These are phyloP conservation scores for Merluccius polli DNA, from an alignment of 2,797 vertebrate species.

Conservation along the genomic window DNA sequence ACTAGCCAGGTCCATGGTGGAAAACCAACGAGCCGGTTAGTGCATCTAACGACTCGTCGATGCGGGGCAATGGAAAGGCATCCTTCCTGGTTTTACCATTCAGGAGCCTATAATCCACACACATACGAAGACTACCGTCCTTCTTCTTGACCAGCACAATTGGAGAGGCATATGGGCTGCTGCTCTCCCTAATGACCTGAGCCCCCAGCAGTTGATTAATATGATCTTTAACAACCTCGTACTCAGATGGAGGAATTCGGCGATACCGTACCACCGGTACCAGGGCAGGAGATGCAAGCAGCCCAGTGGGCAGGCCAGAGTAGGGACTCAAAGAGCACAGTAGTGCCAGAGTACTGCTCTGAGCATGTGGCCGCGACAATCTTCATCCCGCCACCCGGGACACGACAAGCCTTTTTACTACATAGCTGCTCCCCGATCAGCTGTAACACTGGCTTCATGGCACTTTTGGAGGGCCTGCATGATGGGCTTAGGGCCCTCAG, in stretches of 20 bases:
- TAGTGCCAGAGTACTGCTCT: background rate
- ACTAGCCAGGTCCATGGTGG: too few species aligned
- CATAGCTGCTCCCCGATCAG: background rate
- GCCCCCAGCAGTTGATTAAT: too few species aligned
- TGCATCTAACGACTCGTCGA: too few species aligned
- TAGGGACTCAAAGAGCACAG: background rate
- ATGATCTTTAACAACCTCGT: too few species aligned
- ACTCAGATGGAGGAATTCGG: too few species aligned
- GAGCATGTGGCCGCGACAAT: background rate
- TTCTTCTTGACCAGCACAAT: background rate
- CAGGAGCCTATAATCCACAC: background rate
- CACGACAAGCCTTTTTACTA: background rate
- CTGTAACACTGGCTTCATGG: background rate
- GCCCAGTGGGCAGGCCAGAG: background rate
- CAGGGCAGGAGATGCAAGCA: background rate
- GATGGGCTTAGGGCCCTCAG: background rate
- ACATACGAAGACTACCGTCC: background rate
- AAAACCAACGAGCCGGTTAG: too few species aligned
- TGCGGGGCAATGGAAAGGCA: too few species aligned
- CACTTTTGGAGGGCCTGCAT: background rate
- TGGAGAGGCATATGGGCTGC: too few species aligned
- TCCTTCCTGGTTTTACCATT: background rate
- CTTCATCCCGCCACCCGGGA: too few species aligned
- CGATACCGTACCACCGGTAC: background rate
- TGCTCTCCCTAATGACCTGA: too few species aligned